Conservation (phyloP, 2,797 vertebrate genomes). For the Hydrocynus forskahlii region DNA sequence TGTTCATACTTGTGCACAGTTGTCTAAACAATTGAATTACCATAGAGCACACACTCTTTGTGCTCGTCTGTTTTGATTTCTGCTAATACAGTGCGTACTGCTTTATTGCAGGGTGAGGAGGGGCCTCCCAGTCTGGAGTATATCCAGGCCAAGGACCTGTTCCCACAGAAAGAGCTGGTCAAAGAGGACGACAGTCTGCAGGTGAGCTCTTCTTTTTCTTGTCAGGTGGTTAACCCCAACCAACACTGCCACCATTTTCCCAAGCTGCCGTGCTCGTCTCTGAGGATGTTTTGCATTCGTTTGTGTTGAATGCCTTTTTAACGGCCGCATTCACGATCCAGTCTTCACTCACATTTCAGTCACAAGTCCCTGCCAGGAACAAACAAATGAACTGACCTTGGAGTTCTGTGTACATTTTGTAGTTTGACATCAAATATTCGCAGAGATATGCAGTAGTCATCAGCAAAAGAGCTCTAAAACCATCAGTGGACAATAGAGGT, state of each 20-base stretch:
- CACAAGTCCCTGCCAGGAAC: too few relatives aligned
- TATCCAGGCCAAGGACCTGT: constrained; percentile 99
- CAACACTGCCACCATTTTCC: background rate
- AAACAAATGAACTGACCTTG: background rate
- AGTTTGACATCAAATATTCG: background rate
- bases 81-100: background rate
- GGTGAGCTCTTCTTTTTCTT: constrained; percentile 73
- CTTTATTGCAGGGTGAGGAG: constrained; percentile 90
- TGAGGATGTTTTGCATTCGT: background rate
- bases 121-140: constrained; percentile 99
- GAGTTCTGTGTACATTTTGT: background rate
- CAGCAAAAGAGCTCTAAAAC: too few relatives aligned
- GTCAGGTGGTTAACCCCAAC: background rate
- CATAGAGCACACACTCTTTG: background rate
- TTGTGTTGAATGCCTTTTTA: too few relatives aligned
- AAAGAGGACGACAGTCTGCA: constrained; percentile 97
- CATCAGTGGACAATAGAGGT: too few relatives aligned
- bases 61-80: background rate
- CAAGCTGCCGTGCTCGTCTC: background rate
- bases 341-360: too few relatives aligned
- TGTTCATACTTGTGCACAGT: background rate
- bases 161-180: constrained; percentile 95
- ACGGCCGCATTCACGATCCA: too few relatives aligned
- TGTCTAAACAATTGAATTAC: background rate
- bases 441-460: background rate